Base-by-base conservation (phyloP, 2,797 vertebrate genomes). In the Anguilla obscura region DNA sequence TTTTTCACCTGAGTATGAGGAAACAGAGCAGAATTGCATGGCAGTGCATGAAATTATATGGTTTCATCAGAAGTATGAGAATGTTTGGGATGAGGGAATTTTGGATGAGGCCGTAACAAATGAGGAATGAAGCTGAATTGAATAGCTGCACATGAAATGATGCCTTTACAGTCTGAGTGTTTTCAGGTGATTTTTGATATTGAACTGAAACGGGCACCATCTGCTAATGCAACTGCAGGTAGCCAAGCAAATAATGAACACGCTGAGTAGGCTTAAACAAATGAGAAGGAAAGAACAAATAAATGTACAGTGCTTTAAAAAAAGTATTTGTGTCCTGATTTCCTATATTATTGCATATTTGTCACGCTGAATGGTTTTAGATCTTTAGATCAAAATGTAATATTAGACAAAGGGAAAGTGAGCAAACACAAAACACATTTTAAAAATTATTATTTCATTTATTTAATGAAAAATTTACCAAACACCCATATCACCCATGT, bases 161-260 rank as follows among this genome's bases (percentile, higher is more conserved):
- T 21, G 12, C 74, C 33, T 50, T 82, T n/a, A 50, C 14, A 50
- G 79, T 14, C 50, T 82, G 16, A 82, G 21, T 33, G 45, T 50
- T 82, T 82, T 50, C 79, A 82, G 40, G 5, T 82, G 18, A 82
- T 82, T 24, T 48, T 48, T n/a, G 24, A 50, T n/a, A n/a, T 50
- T 50, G 79, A 50, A 45, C 45, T 48, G 10, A 82, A 48, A n/a
- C 45, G 79, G 40, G 50, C 79, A n/a, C 40, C 45, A 50, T 48
- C 33, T 45, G 33, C 16, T 79, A 82, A 82, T 50, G 24, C n/a
- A 50, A 45, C 45, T 50, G 79, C 79, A n/a, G 79, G 79, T 50
- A 48, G 24, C 10, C 79, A 82, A 18, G 40, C 79, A 50, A 82
- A 82, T 82, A 50, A 82, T 82, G 45, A 24, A 82, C 45, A 82